Evolutionary conservation across 2,888 invertebrate species (phyloP).

Genomic region (Notodonta dromedarius): DNA sequence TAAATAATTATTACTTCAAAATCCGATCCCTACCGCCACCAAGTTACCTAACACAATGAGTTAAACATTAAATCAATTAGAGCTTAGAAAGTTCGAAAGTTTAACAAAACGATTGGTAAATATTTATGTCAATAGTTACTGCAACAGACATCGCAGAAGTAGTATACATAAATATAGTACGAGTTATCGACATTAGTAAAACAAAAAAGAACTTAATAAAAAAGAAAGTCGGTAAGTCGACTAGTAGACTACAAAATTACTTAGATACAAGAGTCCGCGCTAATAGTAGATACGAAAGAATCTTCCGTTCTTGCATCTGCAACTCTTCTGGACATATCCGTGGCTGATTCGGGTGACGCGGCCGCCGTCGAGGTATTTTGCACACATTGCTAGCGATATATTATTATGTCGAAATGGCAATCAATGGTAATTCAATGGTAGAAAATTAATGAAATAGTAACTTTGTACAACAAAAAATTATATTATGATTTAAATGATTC

Average conservation of each 20-base stretch:
- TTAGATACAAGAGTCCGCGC: conserved; percentile 28
- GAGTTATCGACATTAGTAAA: conserved; percentile 32
- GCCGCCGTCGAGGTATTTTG: conserved; percentile 69
- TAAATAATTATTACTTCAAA: conserved; percentile 40
- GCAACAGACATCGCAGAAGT: conserved; percentile 31
- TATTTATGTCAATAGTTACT: conserved; percentile 16
- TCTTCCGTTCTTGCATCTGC: conserved; percentile 22
- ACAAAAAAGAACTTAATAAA: conserved; percentile 38
- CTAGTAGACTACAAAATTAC: conserved; percentile 25
- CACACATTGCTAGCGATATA: conserved; percentile 82
- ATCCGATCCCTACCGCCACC: conserved; percentile 68
- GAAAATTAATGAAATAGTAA: background rate
- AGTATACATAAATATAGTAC: conserved; percentile 38
- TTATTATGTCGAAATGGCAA: conserved; percentile 66
- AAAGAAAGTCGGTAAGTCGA: conserved; percentile 22
- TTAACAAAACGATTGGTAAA: conserved; percentile 31
- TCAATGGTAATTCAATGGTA: conserved; percentile 12
- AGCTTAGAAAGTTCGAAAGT: conserved; percentile 29
- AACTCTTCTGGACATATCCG: conserved; percentile 53
- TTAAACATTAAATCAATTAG: conserved; percentile 34
- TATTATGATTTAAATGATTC: conserved; percentile 27
- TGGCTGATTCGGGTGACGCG: conserved; percentile 75
- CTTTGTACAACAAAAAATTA: conserved; percentile 1
- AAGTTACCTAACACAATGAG: conserved; percentile 43
- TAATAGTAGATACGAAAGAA: conserved; percentile 12